phyloP scores from a whole-genome alignment of 2,888 invertebrate genomes.

The Drosophila limbata region DNA sequence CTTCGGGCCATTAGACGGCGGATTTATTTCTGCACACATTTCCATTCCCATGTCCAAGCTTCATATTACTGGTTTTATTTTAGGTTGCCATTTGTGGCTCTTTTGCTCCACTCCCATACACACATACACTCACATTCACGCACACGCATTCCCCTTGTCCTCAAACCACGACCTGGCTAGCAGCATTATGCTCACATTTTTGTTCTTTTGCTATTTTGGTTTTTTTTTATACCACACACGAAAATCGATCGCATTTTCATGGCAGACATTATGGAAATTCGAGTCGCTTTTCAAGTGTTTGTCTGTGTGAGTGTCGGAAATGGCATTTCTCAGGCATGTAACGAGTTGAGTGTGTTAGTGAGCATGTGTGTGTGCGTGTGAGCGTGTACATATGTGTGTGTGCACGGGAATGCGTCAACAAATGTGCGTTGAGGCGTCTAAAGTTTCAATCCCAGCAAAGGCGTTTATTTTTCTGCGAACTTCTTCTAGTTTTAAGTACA shows the following conservation, averaged over 20 bases:
- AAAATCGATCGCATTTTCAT: slow-evolving; percentile 82
- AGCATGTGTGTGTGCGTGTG: slow-evolving; percentile 7
- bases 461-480: slow-evolving; percentile 24
- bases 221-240: slow-evolving; percentile 51
- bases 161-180: slow-evolving; percentile 41
- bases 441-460: slow-evolving; percentile 54
- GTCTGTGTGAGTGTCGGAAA: slow-evolving; percentile 73
- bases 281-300: slow-evolving; percentile 76
- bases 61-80: slow-evolving; percentile 66
- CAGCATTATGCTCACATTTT: slow-evolving; percentile 65
- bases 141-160: not conserved
- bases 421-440: slow-evolving; percentile 68
- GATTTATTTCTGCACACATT: slow-evolving; percentile 3
- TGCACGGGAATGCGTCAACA: slow-evolving; percentile 72
- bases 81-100: slow-evolving; percentile 39
- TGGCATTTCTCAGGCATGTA: slow-evolving; percentile 78
- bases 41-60: slow-evolving; percentile 36
- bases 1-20: slow-evolving; percentile 57
- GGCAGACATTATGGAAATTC: slow-evolving; percentile 83
- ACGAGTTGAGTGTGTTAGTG: slow-evolving; percentile 64
- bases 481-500: slow-evolving; percentile 44
- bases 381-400: slow-evolving; percentile 14
- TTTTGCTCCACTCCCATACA: slow-evolving; percentile 15
- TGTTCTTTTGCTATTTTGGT: not conserved
- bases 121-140: too few relatives aligned